Percentiles rank a stretch among this genome's conserved stretches.
Conservation (phyloP, 2,888 invertebrate genomes). For the Drosophila aldrichi region DNA sequence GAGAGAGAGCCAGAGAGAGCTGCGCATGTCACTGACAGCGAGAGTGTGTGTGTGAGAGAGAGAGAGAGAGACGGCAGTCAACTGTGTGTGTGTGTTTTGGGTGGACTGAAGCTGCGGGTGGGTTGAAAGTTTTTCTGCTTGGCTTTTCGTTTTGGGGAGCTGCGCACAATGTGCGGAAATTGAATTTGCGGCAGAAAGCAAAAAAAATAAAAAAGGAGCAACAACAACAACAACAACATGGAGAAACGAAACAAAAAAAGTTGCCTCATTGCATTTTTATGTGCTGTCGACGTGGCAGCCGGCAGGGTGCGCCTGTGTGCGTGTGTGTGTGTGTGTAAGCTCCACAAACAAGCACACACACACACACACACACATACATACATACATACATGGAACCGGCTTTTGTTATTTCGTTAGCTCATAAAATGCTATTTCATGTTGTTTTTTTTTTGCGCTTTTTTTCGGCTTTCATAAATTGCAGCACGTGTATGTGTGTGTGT, state of each 20-base stretch:
- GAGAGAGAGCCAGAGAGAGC: neutral
- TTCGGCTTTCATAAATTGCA: conserved; percentile 59
- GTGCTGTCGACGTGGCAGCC: conserved; percentile 57
- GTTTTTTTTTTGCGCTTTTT: conserved; percentile 38
- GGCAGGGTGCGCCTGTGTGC: conserved; percentile 33
- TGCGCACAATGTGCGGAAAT: conserved; percentile 81
- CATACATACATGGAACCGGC: conserved; percentile 42
- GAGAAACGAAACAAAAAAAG: conserved; percentile 23
- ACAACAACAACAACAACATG: conserved; percentile 17
- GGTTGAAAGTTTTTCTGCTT: conserved; percentile 11
- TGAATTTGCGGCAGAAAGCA: conserved; percentile 73
- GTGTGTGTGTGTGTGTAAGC: conserved; percentile 2
- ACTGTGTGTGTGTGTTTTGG: conserved; percentile 3
- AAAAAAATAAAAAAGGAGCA: conserved; percentile 35
- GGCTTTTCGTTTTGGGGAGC: conserved; percentile 47
- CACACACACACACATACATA: conserved; percentile 6
- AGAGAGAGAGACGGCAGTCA: neutral
- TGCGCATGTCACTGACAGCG: neutral
- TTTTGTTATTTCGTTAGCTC: conserved; percentile 80
- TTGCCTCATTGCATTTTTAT: conserved; percentile 74
- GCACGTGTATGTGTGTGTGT: conserved; percentile 18
- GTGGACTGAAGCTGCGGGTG: conserved; percentile 12
- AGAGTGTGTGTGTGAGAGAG: conserved; percentile 10
- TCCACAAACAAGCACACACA: conserved; percentile 4
- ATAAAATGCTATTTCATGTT: conserved; percentile 66